Conservation (phyloP, 2,113 vertebrate genomes). For the Patagioenas fasciata region DNA sequence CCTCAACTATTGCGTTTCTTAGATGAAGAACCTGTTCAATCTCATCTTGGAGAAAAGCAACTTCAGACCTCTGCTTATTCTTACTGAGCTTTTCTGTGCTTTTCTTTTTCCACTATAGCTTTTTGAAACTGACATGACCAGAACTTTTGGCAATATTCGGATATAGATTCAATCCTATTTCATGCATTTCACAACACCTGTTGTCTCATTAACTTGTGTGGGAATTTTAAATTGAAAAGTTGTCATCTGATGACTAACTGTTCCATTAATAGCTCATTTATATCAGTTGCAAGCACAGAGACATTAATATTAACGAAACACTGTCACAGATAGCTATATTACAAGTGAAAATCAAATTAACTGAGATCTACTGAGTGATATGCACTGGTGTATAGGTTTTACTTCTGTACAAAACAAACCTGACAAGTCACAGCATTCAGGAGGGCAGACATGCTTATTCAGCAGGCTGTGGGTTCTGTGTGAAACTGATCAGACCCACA, state of each 20-base stretch:
- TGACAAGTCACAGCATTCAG: neutral
- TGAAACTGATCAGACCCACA: neutral
- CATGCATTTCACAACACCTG: neutral
- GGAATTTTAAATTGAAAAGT: conserved; percentile 12
- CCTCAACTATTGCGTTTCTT: neutral
- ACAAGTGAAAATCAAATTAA: neutral
- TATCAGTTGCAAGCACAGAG: neutral
- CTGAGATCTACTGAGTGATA: neutral
- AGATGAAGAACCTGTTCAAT: neutral
- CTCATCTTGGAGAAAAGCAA: neutral
- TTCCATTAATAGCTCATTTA: conserved; percentile 1
- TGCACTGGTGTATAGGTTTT: neutral
- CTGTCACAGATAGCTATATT: neutral
- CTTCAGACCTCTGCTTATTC: neutral
- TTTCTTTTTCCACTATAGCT: neutral
- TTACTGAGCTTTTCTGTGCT: neutral
- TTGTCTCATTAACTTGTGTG: neutral
- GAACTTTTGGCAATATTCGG: neutral
- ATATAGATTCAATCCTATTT: neutral
- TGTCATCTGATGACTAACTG: neutral
- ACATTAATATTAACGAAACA: neutral
- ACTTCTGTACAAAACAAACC: neutral
- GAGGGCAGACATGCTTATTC: neutral
- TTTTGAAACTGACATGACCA: neutral
- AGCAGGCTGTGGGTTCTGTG: neutral